Evolutionary conservation across 2,888 invertebrate species (phyloP), one percentile per base, ranked within the genome.

Genomic region (Rotaria socialis): DNA sequence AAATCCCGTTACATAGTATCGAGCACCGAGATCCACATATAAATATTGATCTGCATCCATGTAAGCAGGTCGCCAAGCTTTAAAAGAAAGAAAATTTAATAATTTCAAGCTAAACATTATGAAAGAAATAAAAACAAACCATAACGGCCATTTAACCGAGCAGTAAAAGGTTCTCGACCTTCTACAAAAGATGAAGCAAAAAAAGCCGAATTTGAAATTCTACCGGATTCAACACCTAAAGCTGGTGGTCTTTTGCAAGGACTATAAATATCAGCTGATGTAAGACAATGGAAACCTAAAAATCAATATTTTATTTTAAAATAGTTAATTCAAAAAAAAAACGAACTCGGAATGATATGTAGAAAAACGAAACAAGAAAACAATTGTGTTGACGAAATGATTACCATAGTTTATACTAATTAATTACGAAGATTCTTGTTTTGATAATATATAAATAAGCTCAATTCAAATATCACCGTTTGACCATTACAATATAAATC

Each of bases 11-110:
- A 96, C 93, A 92, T 94, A 94, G 91, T 93, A 94, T 89, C 94
- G 93, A 89, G 92, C 92, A 88, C 93, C 94, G 91, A 97, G 93
- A 91, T 96, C 94, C 90, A 96, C 92, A 88, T 94, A 94, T 92
- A 97, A 92, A 92, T 94, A 95, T 91, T 97, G 95, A 92, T 95
- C 94, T 93, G 95, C 95, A 89, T 95, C 95, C 92, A 94, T 95
- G 92, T 94, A 94, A 90, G 93, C 93, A 88, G 96, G 94, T 89
- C 94, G 94, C 96, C 96, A 96, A 55, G 89, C 88, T 86, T 84
- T 87, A 27, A 27, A 60, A 50, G 22, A n/a, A 47, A 60, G 24
- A n/a, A 47, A 35, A 22, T 24, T 24, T 22, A 55, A 55, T 55
- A 22, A 55, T 19, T 22, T 6, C 5, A 55, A 22, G 22, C 0